Evolutionary conservation across 92 coral and sea anemone genomes (phyloP), one percentile per base, ranked within the genome.

Genomic region (Zoanthus solanderi): DNA sequence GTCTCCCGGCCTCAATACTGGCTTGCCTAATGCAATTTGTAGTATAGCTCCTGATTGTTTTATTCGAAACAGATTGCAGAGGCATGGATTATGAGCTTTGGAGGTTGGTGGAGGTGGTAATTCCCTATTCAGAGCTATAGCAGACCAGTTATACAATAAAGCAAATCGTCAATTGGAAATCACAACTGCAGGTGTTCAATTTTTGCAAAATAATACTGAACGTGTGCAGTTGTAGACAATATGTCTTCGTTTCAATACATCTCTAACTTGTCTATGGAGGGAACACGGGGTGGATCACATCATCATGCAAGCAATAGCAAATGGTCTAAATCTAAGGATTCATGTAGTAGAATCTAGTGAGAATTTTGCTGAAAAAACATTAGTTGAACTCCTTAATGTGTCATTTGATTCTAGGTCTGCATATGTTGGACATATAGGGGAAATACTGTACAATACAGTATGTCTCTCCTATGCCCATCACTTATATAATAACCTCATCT

Each of bases 281-380:
- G 63, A 57, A 57, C 63, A 57, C 12, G 63, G 63, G 63, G 63
- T 57, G 63, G 63, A 57, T 57, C 63, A 57, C 63, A 57, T 57
- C 12, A 57, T 57, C 14, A 57, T 57, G 63, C 63, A 57, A 57
- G 63, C 63, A 57, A 57, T 57, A 57, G 63, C 63, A 12, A 15
- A 57, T 57, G 63, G 14, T 57, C 63, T 57, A 15, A 57, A 57
- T 57, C 2, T 57, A 57, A 57, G 12, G 12, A 57, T 57, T 57
- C 63, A 57, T 15, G 12, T 57, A 7, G 63, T 57, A 57, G 63
- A 57, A 57, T 57, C 63, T 15, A 57, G 12, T 57, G 63, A 57
- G 12, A 57, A 57, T 57, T 57, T 57, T 15, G 8, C 63, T 57
- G 63, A 57, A 57, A 57, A 7, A 57, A 57, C 63, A 7, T 12